Evolutionary conservation across 2,888 invertebrate genomes (phyloP).

Genomic region (Cerceris ruficornis): DNA sequence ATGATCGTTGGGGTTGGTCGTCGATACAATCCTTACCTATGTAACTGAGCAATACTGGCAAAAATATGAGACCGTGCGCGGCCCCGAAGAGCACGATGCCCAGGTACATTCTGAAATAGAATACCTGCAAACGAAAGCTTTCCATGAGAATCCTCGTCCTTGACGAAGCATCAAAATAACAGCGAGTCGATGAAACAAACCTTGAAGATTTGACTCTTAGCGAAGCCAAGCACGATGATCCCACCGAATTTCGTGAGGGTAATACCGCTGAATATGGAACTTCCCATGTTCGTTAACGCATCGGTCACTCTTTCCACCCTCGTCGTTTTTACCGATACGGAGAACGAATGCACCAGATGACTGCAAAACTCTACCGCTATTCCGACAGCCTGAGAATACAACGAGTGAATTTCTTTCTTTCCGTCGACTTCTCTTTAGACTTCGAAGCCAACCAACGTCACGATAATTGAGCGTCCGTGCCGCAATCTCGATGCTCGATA

Average conservation of each 20-base stretch:
- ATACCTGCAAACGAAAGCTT: constrained; percentile 84
- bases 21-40: constrained; percentile 87
- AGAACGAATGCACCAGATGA: constrained; percentile 96
- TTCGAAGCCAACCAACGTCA: no score
- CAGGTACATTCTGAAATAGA: constrained; percentile 98
- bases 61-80: constrained; percentile 97
- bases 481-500: background rate
- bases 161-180: background rate
- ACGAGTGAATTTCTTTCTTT: no score
- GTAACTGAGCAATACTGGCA: constrained; percentile 98
- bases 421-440: no score
- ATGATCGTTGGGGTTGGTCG: no score
- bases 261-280: constrained; percentile 97
- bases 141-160: background rate
- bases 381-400: constrained; percentile 90
- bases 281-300: constrained; percentile 94
- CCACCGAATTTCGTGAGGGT: constrained; percentile 99
- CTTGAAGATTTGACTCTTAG: constrained; percentile 98
- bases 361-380: constrained; percentile 99
- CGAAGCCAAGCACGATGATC: constrained; percentile 97
- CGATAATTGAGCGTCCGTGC: no score
- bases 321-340: constrained; percentile 88
- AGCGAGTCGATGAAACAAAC: constrained; percentile 71
- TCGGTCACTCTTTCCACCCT: constrained; percentile 91
- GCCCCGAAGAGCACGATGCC: constrained; percentile 99